Evolutionary conservation across 2,888 invertebrate species (phyloP).

Genomic region (Drosophila prostipennis): DNA sequence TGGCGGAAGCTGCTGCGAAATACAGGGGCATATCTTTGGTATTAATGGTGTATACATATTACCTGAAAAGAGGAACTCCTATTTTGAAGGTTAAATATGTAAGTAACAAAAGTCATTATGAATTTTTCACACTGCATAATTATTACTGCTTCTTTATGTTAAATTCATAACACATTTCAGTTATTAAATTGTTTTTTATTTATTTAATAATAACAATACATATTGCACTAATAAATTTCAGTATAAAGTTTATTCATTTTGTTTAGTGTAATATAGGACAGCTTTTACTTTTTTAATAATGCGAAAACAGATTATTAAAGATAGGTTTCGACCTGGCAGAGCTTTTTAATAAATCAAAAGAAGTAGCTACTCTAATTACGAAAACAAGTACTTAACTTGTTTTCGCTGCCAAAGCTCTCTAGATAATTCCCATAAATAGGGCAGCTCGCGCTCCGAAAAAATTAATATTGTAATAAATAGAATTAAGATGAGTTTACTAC

Average conservation of each 20-base stretch:
- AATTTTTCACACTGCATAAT: too few relatives aligned
- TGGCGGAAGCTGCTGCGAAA: constrained; percentile 2
- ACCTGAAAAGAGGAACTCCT: not conserved
- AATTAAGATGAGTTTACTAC: constrained; percentile 37
- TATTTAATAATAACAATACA: too few relatives aligned
- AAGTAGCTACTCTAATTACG: constrained; percentile 35
- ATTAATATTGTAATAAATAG: not conserved
- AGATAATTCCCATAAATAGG: constrained; percentile 40
- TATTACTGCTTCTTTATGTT: too few relatives aligned
- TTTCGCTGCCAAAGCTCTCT: constrained; percentile 1
- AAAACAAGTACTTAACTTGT: constrained; percentile 16
- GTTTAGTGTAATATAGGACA: not conserved
- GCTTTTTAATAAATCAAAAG: constrained; percentile 33
- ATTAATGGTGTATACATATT: not conserved
- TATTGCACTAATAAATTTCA: too few relatives aligned
- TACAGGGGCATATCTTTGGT: not conserved
- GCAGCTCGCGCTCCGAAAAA: not conserved
- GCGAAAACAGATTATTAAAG: not conserved
- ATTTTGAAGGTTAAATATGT: not conserved
- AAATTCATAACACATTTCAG: too few relatives aligned
- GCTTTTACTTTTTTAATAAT: not conserved
- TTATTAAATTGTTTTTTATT: too few relatives aligned
- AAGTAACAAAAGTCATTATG: not conserved
- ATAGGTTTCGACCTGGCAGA: not conserved
- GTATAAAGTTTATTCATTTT: not conserved